phyloP scores from a whole-genome alignment of 2,797 vertebrate genomes.

The Aldrovandia affinis region DNA sequence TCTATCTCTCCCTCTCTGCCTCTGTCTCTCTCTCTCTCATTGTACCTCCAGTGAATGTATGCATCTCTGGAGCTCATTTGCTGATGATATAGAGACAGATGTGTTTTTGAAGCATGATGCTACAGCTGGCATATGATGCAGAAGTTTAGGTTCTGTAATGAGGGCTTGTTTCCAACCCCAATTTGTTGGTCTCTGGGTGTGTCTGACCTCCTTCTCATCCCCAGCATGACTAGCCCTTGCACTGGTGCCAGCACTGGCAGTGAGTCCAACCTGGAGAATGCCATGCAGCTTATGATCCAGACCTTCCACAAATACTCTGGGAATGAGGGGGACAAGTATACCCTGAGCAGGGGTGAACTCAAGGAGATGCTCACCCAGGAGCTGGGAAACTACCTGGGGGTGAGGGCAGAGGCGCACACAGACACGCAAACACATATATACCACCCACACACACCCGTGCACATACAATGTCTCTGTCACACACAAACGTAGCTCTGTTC shows the following conservation, averaged over 20 bases:
- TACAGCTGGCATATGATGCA: not conserved
- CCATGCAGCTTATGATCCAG: conserved; percentile 83
- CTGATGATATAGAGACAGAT: conserved; percentile 32
- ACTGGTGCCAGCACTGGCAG: conserved; percentile 67
- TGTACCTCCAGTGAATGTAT: not conserved
- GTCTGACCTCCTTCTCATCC: conserved; percentile 4
- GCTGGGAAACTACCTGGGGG: conserved; percentile 78
- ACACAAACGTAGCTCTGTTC: not conserved
- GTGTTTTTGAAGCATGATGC: not conserved
- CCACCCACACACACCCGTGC: not conserved
- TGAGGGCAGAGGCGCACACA: conserved; percentile 52
- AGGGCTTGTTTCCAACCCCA: not conserved
- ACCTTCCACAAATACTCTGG: conserved; percentile 83
- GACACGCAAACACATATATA: conserved; percentile 12
- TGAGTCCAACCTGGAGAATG: conserved; percentile 74
- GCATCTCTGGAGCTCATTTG: not conserved
- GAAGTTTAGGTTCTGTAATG: not conserved
- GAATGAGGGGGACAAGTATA: conserved; percentile 79
- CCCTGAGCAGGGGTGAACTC: conserved; percentile 75
- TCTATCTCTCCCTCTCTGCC: not conserved
- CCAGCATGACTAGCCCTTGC: conserved; percentile 72
- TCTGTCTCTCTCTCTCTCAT: not conserved
- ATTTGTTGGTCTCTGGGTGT: no score
- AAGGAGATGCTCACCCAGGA: conserved; percentile 77
- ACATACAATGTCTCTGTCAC: not conserved